These are phyloP conservation scores for Tineola bisselliella DNA, from an alignment of 2,888 invertebrate species.

Conservation along the genomic window DNA sequence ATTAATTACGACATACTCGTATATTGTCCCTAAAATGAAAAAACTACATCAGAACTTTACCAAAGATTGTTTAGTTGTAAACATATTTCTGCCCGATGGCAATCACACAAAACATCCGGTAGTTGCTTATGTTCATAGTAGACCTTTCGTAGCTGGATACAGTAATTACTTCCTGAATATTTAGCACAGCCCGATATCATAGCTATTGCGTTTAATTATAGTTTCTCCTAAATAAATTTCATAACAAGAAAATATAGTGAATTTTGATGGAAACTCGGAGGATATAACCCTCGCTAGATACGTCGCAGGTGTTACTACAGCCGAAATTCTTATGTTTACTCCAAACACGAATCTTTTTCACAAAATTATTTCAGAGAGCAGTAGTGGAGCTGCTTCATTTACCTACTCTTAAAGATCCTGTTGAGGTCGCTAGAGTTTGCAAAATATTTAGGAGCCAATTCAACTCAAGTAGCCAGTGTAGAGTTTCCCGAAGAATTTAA, in stretches of 20 bases:
- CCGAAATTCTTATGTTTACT: slow-evolving; percentile 6
- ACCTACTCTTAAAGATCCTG: background rate
- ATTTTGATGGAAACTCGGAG: slow-evolving; percentile 12
- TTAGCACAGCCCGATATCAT: background rate
- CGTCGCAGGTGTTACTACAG: slow-evolving; percentile 10
- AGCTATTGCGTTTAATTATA: slow-evolving; percentile 13
- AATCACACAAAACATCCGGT: background rate
- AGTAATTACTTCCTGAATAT: background rate
- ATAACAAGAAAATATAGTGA: slow-evolving; percentile 10
- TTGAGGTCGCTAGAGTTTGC: background rate
- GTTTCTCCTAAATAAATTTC: too few relatives aligned
- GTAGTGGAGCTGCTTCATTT: background rate
- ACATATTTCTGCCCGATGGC: slow-evolving; percentile 11
- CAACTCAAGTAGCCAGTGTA: background rate
- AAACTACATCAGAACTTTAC: background rate
- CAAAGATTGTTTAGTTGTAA: slow-evolving; percentile 12
- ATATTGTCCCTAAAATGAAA: slow-evolving; percentile 6
- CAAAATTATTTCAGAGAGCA: slow-evolving; percentile 10
- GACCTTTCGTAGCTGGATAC: background rate
- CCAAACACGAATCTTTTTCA: background rate
- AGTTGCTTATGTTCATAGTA: slow-evolving; percentile 10
- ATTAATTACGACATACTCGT: background rate
- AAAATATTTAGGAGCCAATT: background rate
- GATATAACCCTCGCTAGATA: slow-evolving; percentile 11
- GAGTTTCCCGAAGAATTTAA: background rate